Conservation (phyloP, 2,888 invertebrate species). For the Mactromeris polynyma region DNA sequence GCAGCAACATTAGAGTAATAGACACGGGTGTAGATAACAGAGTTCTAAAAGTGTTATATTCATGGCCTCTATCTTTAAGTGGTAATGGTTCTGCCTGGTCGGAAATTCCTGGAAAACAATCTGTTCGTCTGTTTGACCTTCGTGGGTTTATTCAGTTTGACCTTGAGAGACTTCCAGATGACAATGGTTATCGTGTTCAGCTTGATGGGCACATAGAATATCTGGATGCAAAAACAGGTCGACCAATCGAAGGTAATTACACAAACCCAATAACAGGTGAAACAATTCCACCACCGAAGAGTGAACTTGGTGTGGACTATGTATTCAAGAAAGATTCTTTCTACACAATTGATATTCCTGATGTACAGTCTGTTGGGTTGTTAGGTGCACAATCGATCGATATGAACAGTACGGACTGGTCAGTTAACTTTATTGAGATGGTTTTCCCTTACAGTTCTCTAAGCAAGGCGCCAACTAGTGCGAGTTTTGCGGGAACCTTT, state of each 20-base stretch:
- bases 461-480: neutral
- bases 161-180: slow-evolving; percentile 33
- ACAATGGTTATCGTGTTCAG: slow-evolving; percentile 53
- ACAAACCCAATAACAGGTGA: slow-evolving; percentile 67
- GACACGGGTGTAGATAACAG: slow-evolving; percentile 55
- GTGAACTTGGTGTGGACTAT: slow-evolving; percentile 23
- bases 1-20: slow-evolving; percentile 21
- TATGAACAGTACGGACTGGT: slow-evolving; percentile 43
- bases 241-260: slow-evolving; percentile 37
- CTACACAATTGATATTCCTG: slow-evolving; percentile 62
- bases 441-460: slow-evolving; percentile 57
- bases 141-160: slow-evolving; percentile 43
- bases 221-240: slow-evolving; percentile 46
- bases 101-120: slow-evolving; percentile 63
- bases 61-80: slow-evolving; percentile 17
- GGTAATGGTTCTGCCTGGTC: slow-evolving; percentile 67
- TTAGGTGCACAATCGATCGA: slow-evolving; percentile 47
- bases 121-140: slow-evolving; percentile 53
- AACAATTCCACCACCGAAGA: slow-evolving; percentile 31
- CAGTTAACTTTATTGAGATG: slow-evolving; percentile 55
- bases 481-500: slow-evolving; percentile 66
- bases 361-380: slow-evolving; percentile 56
- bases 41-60: slow-evolving; percentile 49
- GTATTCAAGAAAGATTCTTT: slow-evolving; percentile 58
- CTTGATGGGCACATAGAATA: slow-evolving; percentile 49